Evolutionary conservation across 1,140 invertebrate species (phyloP), one percentile per base, ranked within the genome.

Genomic region (Oncopeltus fasciatus): DNA sequence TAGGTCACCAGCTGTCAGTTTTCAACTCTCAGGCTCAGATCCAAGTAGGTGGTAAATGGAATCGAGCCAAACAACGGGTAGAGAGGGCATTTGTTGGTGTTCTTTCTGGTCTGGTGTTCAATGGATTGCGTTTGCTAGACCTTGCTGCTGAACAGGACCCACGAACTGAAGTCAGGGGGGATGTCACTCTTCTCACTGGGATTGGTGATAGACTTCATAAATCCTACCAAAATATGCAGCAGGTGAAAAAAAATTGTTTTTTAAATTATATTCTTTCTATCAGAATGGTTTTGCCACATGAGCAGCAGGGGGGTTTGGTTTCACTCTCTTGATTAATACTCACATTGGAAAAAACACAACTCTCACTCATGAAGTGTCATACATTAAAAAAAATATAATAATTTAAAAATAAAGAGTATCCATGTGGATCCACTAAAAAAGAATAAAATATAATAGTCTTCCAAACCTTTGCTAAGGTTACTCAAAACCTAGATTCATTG

Each of bases 1-100:
- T n/a, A 92, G 92, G 90, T 60, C 82, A 86, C 68, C 91, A 95
- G 68, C 80, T 91, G 53, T 86, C 83, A 51, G 87, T 93, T 21
- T 96, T 96, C 76, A 95, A 96, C 75, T 86, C 85, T 68, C 92
- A 95, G 78, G 88, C 90, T 11, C 84, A 83, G 21, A 85, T 96
- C 57, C 86, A 90, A 69, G 81, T 95, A n/a, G 94, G 94, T 18
- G 92, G 92, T 5, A 85, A 86, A 67, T 84, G 83, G 77, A 86
- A 84, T 69, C 73, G 76, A 59, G 79, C 79, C 29, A 78, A 80
- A 64, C 76, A 78, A 61, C 78, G 80, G 58, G 86, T 94, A 28
- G 84, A 89, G 65, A 75, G 85, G 60, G 82, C 88, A 9, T 90
- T 93, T 74, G 77, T 84, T 57, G 93, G 93, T 12, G 86, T 93